Conservation (phyloP, 2,888 invertebrate species). For the Lasioglossum vierecki region DNA sequence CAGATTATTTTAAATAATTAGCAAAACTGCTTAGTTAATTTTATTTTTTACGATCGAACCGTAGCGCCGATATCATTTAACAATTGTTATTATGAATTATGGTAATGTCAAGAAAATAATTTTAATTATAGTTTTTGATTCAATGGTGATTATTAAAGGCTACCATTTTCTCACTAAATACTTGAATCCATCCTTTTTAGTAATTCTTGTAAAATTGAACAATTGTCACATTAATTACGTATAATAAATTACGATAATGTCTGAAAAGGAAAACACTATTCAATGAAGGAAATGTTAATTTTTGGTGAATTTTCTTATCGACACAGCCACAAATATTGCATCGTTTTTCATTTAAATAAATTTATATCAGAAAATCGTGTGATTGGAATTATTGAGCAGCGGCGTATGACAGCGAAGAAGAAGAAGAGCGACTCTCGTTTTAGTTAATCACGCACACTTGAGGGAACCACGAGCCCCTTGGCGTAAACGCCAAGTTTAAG, state of each 20-base stretch:
- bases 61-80: no score
- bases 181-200: no score
- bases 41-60: no score
- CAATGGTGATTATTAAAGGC: no score
- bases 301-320: neutral
- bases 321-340: neutral
- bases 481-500: slow-evolving; percentile 70
- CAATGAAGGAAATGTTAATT: neutral
- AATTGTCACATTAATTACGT: no score
- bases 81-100: no score
- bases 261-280: neutral
- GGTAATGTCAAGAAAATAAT: no score
- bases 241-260: neutral
- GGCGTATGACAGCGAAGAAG: neutral
- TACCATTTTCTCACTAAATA: no score
- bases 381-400: neutral
- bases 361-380: neutral
- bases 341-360: neutral
- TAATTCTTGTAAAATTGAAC: no score
- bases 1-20: no score
- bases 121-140: no score
- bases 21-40: no score
- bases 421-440: slow-evolving; percentile 3
- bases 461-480: slow-evolving; percentile 24
- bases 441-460: slow-evolving; percentile 27